Evolutionary conservation across 2,113 vertebrate genomes (phyloP).

Genomic region (Xenus cinereus): DNA sequence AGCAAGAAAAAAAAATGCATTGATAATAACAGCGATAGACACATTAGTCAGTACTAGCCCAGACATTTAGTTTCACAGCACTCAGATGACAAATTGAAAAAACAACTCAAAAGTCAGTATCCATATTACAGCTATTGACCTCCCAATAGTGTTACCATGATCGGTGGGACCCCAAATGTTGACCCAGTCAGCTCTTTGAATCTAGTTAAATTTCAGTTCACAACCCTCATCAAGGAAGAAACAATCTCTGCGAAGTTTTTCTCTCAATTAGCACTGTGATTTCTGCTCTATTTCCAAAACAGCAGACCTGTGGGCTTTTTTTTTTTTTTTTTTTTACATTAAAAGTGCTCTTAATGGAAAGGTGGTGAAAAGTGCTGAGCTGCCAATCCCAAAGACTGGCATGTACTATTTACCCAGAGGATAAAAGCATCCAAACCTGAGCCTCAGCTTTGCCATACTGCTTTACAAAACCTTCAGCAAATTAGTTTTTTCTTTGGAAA

Average conservation of each 20-base stretch:
- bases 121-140: not conserved
- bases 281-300: not conserved
- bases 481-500: not conserved
- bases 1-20: not conserved
- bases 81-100: not conserved
- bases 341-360: not conserved
- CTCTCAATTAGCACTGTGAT: not conserved
- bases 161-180: not conserved
- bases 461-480: not conserved
- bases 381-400: not conserved
- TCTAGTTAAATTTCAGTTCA: not conserved
- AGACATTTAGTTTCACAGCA: not conserved
- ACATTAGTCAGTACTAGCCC: not conserved
- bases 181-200: not conserved
- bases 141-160: not conserved
- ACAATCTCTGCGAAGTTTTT: not conserved
- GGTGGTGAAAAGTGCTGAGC: not conserved
- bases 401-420: not conserved
- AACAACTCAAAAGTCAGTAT: not conserved
- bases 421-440: not conserved
- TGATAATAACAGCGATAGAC: not conserved
- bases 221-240: not conserved
- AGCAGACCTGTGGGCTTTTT: not conserved
- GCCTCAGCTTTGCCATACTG: not conserved
- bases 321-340: not conserved